Evolutionary conservation across 2,888 invertebrate genomes (phyloP), one percentile per base, ranked within the genome.

Genomic region (Eupithecia subumbrata): DNA sequence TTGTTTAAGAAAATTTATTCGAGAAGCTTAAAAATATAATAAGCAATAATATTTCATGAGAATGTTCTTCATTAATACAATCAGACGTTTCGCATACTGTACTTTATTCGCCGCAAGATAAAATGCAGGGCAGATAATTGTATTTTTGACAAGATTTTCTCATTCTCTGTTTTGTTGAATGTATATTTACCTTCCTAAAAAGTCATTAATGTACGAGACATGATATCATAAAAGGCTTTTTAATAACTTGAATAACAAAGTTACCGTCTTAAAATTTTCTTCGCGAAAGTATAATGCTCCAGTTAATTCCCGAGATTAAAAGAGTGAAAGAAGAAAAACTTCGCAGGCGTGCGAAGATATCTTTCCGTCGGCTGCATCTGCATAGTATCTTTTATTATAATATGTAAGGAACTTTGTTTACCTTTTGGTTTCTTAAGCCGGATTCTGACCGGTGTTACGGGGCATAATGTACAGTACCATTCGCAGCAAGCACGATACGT

Each of bases 191-290:
- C 22, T 22, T 12, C n/a, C 34, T 40, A n/a, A n/a, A 67, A 40
- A n/a, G 1, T n/a, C 5, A 67, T 16, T 18, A 37, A 18, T 34
- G 11, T 75, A 71, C 34, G 11, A 72, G 43, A 69, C 25, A 9
- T 25, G 45, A 63, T 66, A 69, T 73, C 69, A 74, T 84, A 84
- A 85, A 82, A 82, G 79, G 80, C 79, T 81, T 80, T 85, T 86
- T 87, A 87, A 87, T 88, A 88, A 88, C 85, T 85, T 86, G 82
- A 83, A 86, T n/a, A 86, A 84, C 83, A 86, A 89, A 88, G 86
- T 88, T 88, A 84, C 71, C 80, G 84, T 85, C 86, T 86, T 87
- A 84, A 87, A 89, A 85, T 60, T 85, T 88, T 86, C 85, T 84
- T 83, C 84, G 82, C 83, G 81, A 81, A 82, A 85, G 83, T 83